A percentile compares a stretch with the other conserved stretches of the same genome.
These are phyloP conservation scores for Drosophila falleni DNA, from an alignment of 2,888 invertebrate species.

Conservation along the genomic window DNA sequence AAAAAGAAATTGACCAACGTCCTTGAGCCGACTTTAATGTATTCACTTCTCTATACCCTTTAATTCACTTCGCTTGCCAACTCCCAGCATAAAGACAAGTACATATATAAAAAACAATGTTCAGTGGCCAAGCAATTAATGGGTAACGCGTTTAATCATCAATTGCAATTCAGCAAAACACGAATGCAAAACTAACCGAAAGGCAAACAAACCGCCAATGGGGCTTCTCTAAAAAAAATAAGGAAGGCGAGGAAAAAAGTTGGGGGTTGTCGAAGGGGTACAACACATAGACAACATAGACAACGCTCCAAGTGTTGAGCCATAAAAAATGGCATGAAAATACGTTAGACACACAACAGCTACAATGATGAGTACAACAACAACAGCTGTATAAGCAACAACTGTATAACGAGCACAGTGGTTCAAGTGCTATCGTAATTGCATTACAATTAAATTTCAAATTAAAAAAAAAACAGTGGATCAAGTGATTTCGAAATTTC, in stretches of 20 bases:
- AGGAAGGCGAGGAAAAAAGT: neutral
- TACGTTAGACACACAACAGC: constrained; percentile 48
- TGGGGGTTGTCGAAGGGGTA: neutral
- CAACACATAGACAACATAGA: too few relatives aligned
- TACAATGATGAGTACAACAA: constrained; percentile 13
- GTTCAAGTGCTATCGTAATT: neutral
- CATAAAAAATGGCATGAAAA: constrained; percentile 59
- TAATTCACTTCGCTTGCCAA: constrained; percentile 15
- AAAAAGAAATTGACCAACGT: constrained; percentile 19
- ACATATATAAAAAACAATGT: constrained; percentile 3
- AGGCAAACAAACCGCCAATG: constrained; percentile 28
- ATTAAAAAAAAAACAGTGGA: constrained; percentile 30
- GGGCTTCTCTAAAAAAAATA: neutral
- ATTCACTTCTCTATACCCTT: constrained; percentile 33
- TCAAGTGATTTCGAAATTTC: neutral
- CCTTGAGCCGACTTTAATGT: constrained; percentile 40
- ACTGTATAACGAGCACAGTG: constrained; percentile 33
- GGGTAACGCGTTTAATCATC: constrained; percentile 55
- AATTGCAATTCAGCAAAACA: constrained; percentile 50
- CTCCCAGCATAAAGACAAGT: neutral
- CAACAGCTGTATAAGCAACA: neutral
- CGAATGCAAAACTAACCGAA: constrained; percentile 48
- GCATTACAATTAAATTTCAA: too few relatives aligned
- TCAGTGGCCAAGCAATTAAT: constrained; percentile 61
- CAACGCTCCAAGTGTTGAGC: constrained; percentile 55